phyloP scores from a whole-genome alignment of 2,888 invertebrate genomes.

The Mimas tiliae region DNA sequence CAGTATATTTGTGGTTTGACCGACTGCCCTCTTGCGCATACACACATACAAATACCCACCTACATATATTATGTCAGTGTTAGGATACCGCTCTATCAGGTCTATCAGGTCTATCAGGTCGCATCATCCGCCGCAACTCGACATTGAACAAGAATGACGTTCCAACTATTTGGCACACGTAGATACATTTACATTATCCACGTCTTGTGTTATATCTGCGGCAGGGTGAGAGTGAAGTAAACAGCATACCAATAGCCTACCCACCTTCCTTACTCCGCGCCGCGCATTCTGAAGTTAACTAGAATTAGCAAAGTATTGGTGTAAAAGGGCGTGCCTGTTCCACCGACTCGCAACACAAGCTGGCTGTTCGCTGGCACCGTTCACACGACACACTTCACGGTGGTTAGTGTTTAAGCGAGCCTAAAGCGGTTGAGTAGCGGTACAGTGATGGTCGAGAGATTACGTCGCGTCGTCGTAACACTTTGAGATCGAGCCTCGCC shows the following conservation, averaged over 20 bases:
- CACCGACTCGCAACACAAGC: not conserved
- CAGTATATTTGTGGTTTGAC: constrained; percentile 12
- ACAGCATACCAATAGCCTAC: not conserved
- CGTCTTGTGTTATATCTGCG: too few species aligned
- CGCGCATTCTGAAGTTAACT: too few species aligned
- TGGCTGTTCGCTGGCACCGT: not conserved
- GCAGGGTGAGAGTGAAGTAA: not conserved
- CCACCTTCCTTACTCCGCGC: not conserved
- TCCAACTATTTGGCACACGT: too few species aligned
- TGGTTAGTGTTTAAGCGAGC: not conserved
- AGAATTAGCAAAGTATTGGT: too few species aligned
- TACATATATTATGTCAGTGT: not conserved
- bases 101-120: not conserved
- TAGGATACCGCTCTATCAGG: too few species aligned
- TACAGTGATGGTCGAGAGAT: not conserved
- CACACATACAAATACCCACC: not conserved
- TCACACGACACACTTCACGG: constrained; percentile 5
- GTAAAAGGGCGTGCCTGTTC: too few species aligned
- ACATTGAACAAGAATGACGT: too few species aligned
- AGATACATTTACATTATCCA: too few species aligned
- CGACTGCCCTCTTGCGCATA: not conserved
- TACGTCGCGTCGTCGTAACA: not conserved
- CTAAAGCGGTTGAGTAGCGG: constrained; percentile 1
- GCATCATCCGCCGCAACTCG: too few species aligned
- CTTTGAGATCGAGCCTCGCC: not conserved